Evolutionary conservation across 2,888 invertebrate species (phyloP), one percentile per base, ranked within the genome.

Genomic region (Cryptophagus acutangulus): DNA sequence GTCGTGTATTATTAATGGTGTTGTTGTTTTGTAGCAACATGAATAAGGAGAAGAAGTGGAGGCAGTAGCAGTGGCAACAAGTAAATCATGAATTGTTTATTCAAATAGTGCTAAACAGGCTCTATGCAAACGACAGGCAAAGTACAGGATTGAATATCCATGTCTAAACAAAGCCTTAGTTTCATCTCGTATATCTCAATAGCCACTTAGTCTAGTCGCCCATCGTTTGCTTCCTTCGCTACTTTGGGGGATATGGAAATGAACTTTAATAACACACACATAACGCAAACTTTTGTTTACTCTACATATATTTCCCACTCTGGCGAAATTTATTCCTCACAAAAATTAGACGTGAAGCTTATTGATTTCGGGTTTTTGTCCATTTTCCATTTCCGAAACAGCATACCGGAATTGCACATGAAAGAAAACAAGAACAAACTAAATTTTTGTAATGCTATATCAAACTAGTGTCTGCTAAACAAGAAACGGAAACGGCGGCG

Each of bases 91-190:
- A 55, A 54, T 54, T 54, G 58, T 55, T 55, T 54, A 54, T 55
- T 53, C 53, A 50, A 49, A 52, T 51, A 36, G 46, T 44, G 40
- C 40, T 35, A 44, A 49, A 48, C 47, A 51, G 47, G 49, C 49
- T 51, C 50, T 57, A 56, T 58, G 59, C 55, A 60, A 58, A 60
- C 58, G 56, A 57, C 56, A 57, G 55, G 51, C 49, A 57, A 58
- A 57, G 55, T 52, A 52, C 48, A 47, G 54, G 54, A 57, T 55
- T 57, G 57, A 56, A 59, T 59, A 58, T 57, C 57, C 55, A 51
- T 55, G 57, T 59, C 58, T 58, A 59, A 59, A 59, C 59, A 59
- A 59, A 54, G 48, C 13, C 16, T 3, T 16, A 31, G 8, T 15
- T 12, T 16, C 8, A 10, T 31, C 12, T 31, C 31, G 16, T 16